A percentile compares a stretch with the other conserved stretches of the same genome.
These are phyloP conservation scores for Gnathonemus echidnorhynchus DNA, from an alignment of 2,113 vertebrate species.

Conservation along the genomic window DNA sequence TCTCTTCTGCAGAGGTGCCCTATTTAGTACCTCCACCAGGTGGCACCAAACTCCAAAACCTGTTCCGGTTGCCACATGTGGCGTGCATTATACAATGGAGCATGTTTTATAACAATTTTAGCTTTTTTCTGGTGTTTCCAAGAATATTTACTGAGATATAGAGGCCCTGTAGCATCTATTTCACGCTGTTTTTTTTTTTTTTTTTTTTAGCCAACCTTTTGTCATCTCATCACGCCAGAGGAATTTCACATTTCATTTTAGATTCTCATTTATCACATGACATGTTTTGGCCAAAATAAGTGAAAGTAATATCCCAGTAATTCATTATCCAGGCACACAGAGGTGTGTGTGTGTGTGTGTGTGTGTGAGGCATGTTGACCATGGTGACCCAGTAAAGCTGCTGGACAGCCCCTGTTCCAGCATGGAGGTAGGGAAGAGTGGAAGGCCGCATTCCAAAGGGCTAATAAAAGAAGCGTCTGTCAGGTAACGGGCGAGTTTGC, in stretches of 20 bases:
- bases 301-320: background rate
- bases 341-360: background rate
- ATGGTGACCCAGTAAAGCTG: background rate
- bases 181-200: background rate
- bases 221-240: background rate
- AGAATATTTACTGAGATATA: background rate
- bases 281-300: background rate
- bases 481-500: background rate
- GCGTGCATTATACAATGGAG: background rate
- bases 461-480: background rate
- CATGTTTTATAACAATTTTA: background rate
- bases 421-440: background rate
- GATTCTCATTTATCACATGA: background rate
- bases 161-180: background rate
- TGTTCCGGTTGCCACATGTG: background rate
- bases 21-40: slow-evolving; percentile 45
- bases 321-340: background rate
- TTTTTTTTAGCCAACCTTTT: background rate
- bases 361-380: background rate
- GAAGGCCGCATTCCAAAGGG: background rate
- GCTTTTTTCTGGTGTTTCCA: background rate
- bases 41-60: slow-evolving; percentile 24
- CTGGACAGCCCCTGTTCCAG: background rate
- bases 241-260: background rate
- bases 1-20: background rate